phyloP scores from a whole-genome alignment of 2,888 invertebrate genomes.

The Aspidapion aeneum region DNA sequence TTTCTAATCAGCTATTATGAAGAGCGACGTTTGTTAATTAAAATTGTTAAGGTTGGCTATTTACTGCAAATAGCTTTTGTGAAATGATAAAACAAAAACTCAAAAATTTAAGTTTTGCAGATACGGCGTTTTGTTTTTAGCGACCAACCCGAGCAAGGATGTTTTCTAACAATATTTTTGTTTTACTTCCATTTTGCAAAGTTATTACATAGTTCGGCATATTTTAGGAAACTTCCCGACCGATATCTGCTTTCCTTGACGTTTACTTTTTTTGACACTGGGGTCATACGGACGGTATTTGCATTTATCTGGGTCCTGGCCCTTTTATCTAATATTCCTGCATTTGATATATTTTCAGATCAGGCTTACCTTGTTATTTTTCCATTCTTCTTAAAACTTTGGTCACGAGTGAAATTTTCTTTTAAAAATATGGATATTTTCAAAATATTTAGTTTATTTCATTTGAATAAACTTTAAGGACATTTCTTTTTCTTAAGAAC shows the following conservation, averaged over 20 bases:
- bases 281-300: slow-evolving; percentile 5
- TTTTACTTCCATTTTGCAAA: slow-evolving; percentile 41
- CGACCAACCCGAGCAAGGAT: background rate
- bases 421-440: no score
- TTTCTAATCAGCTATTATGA: no score
- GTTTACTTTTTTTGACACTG: slow-evolving; percentile 15
- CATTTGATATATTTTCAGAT: background rate
- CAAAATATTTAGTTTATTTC: no score
- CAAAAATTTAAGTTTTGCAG: no score
- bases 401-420: no score
- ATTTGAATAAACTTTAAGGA: no score
- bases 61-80: no score
- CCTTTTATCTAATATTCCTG: background rate
- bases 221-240: slow-evolving; percentile 30
- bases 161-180: slow-evolving; percentile 44
- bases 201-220: slow-evolving; percentile 45
- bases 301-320: background rate
- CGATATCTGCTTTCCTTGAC: slow-evolving; percentile 24
- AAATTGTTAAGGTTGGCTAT: no score
- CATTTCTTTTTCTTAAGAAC: no score
- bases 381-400: background rate
- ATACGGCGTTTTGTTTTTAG: no score
- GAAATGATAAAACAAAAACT: no score
- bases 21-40: no score
- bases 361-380: background rate